Percentiles rank a stretch among this genome's conserved stretches.
phyloP scores from a whole-genome alignment of 1,140 invertebrate genomes.

The Bradynema listronoti region DNA sequence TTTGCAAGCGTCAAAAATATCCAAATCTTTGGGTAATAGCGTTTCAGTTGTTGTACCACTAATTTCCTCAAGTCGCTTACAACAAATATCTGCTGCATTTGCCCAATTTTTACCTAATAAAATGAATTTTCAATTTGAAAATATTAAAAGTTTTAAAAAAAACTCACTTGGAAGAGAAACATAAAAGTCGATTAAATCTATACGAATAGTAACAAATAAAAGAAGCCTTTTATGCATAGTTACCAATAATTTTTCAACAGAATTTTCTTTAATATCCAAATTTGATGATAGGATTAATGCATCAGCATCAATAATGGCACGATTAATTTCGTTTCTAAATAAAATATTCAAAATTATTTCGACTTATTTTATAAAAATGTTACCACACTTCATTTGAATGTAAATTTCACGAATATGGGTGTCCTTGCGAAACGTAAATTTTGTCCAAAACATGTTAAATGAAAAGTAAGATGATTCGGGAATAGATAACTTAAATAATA shows the following conservation, averaged over 20 bases:
- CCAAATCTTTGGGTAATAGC: too few species aligned
- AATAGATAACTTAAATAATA: conserved; percentile 18
- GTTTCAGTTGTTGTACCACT: too few species aligned
- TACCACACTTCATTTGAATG: conserved; percentile 8
- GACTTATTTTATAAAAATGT: not conserved
- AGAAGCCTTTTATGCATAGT: not conserved
- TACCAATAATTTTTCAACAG: not conserved
- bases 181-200: conserved; percentile 32
- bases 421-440: conserved; percentile 35
- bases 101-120: not conserved
- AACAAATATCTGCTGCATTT: not conserved
- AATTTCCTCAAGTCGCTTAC: conserved; percentile 11
- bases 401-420: conserved; percentile 23
- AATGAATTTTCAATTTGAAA: not conserved
- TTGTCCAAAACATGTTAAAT: conserved; percentile 20
- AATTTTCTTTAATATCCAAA: not conserved
- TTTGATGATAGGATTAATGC: conserved; percentile 14
- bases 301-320: conserved; percentile 23
- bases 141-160: not conserved
- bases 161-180: conserved; percentile 7
- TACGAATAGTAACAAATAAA: not conserved
- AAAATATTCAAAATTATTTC: not conserved
- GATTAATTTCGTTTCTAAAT: conserved; percentile 24
- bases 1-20: not conserved
- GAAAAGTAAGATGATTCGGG: conserved; percentile 18